Evolutionary conservation across 2,888 invertebrate species (phyloP).

Genomic region (Nesidiocoris tenuis): DNA sequence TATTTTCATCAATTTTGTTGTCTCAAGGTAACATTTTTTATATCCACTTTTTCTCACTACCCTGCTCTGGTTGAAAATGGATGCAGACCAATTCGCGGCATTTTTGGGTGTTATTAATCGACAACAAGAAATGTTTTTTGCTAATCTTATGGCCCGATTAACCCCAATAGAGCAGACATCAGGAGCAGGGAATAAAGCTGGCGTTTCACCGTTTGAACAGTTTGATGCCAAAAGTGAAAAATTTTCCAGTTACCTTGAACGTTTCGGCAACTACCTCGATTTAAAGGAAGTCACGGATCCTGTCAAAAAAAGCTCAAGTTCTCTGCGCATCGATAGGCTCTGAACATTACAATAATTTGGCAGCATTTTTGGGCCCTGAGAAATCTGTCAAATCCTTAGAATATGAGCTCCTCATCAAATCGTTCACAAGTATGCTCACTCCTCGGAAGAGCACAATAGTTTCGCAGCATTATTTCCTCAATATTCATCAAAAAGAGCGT

Average conservation of each 20-base stretch:
- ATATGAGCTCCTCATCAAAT: slow-evolving; percentile 20
- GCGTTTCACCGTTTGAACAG: background rate
- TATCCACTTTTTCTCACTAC: no score
- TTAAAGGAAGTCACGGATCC: slow-evolving; percentile 20
- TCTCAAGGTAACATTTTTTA: no score
- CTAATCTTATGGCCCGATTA: background rate
- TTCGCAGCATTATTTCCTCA: slow-evolving; percentile 45
- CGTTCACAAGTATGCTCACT: slow-evolving; percentile 34
- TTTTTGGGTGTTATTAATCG: background rate
- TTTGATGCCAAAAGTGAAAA: slow-evolving; percentile 12
- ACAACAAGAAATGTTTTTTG: background rate
- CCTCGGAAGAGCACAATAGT: slow-evolving; percentile 36
- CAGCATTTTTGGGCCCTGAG: slow-evolving; percentile 33
- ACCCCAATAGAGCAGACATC: background rate
- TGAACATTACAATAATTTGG: slow-evolving; percentile 43
- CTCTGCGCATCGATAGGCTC: slow-evolving; percentile 41
- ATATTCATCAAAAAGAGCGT: slow-evolving; percentile 27
- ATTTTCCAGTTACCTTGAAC: slow-evolving; percentile 26
- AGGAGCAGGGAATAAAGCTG: background rate
- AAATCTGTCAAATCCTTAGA: slow-evolving; percentile 21
- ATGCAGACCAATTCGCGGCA: background rate
- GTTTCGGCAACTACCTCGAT: slow-evolving; percentile 24
- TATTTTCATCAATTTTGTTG: no score
- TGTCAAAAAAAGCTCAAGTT: slow-evolving; percentile 15
- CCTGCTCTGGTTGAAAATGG: no score